A percentile compares a stretch with the other conserved stretches of the same genome.
phyloP scores from a whole-genome alignment of 2,113 vertebrate genomes.

The Sitta europaea region DNA sequence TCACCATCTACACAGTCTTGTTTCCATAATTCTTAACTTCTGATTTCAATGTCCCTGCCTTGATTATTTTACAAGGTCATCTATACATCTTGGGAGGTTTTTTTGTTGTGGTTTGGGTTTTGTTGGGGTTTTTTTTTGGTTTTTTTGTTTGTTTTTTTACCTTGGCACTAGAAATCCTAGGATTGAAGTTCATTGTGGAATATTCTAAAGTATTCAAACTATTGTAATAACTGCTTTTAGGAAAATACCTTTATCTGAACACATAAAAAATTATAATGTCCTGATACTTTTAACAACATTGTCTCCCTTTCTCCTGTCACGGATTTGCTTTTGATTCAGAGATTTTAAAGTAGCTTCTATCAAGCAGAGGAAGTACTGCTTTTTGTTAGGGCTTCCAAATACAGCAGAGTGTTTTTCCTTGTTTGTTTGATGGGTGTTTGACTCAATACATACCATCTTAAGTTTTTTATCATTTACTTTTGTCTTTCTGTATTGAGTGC shows the following conservation, averaged over 20 bases:
- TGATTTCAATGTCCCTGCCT: neutral
- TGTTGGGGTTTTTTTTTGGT: no score
- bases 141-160: neutral
- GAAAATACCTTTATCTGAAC: neutral
- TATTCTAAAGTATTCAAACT: neutral
- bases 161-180: neutral
- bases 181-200: neutral
- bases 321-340: neutral
- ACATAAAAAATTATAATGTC: neutral
- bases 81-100: fast-evolving
- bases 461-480: neutral
- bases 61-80: neutral
- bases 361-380: neutral
- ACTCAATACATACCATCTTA: neutral
- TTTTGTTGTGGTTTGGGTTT: no score
- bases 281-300: fast-evolving
- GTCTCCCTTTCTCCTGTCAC: neutral
- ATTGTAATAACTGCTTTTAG: neutral
- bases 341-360: neutral
- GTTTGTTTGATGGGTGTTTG: neutral
- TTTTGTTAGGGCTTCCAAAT: neutral
- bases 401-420: neutral
- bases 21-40: neutral
- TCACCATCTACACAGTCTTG: neutral
- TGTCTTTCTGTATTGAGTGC: neutral